phyloP scores from a whole-genome alignment of 2,797 vertebrate species.

The Phaenicophaeus curvirostris region DNA sequence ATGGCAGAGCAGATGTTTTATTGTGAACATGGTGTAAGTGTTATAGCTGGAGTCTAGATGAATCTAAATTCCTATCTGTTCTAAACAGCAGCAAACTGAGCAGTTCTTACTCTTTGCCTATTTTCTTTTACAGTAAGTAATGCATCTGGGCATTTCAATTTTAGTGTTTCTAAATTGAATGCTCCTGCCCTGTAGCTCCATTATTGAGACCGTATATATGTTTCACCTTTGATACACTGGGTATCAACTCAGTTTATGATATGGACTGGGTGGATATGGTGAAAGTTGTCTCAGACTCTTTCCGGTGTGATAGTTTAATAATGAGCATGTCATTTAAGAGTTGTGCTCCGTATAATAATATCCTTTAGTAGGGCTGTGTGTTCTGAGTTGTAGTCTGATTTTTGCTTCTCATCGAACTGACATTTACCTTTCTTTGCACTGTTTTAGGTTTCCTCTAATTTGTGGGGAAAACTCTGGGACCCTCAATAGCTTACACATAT shows the following conservation, averaged over 20 bases:
- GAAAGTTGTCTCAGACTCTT: background rate
- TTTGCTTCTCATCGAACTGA: background rate
- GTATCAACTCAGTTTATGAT: background rate
- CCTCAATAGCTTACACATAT: background rate
- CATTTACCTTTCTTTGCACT: background rate
- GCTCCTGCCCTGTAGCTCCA: background rate
- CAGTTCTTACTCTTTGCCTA: background rate
- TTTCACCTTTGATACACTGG: background rate
- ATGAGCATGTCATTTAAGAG: background rate
- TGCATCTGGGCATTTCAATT: background rate
- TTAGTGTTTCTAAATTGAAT: background rate
- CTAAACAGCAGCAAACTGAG: background rate
- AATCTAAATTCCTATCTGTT: background rate
- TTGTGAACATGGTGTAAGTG: background rate
- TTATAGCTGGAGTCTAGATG: background rate
- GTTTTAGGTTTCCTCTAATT: background rate
- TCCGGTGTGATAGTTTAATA: background rate
- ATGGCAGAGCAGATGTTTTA: background rate
- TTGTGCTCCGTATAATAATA: background rate
- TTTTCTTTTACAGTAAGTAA: background rate
- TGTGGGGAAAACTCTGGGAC: background rate
- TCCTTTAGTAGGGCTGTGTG: background rate
- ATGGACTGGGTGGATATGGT: background rate
- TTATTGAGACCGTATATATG: background rate
- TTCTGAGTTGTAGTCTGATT: background rate